Evolutionary conservation across 1,140 invertebrate genomes (phyloP), one percentile per base, ranked within the genome.

Genomic region (Thaumetopoea pityocampa): DNA sequence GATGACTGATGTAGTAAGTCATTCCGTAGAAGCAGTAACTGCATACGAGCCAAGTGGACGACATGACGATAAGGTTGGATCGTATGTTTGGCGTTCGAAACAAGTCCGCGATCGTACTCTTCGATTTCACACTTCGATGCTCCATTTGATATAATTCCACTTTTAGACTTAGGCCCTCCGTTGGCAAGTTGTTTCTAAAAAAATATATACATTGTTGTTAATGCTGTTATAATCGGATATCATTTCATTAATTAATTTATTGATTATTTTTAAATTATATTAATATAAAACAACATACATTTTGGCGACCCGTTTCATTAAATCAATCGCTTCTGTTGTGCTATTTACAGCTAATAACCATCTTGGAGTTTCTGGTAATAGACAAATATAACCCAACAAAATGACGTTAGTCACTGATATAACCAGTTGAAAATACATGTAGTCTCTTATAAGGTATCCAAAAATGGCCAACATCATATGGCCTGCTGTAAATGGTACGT

Each of bases 21-120:
- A 92, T 87, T 0, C 92, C 92, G 45, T 91, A 94, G 54, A 92
- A 90, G 29, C 90, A 90, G 55, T 93, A 88, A 8, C 92, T 92
- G 26, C 89, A 90, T 1, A 90, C 88, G 2, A 91, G 58, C 92
- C 92, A 94, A 27, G 88, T 87, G 47, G 91, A 89, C 17, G 88
- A 88, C 66, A 93, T 90, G 14, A 87, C 86, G 3, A 94, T 69
- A 0, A 93, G 93, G 54, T 94, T 94, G 10, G 87, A 80, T 24
- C 93, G 80, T 72, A 95, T 84, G 62, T 91, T 92, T 0, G 91
- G 89, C 0, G 90, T 93, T 24, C 87, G 76, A 53, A 94, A 90
- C 9, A 95, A 76, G 72, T 94, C 93, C 0, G 89, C 4, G 5
- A 94, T 59, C 12, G 76, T 88, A 1, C 87, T 89, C 26, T 72